Evolutionary conservation across 2,797 vertebrate genomes (phyloP), one percentile per base, ranked within the genome.

Genomic region (Bucorvus abyssinicus): DNA sequence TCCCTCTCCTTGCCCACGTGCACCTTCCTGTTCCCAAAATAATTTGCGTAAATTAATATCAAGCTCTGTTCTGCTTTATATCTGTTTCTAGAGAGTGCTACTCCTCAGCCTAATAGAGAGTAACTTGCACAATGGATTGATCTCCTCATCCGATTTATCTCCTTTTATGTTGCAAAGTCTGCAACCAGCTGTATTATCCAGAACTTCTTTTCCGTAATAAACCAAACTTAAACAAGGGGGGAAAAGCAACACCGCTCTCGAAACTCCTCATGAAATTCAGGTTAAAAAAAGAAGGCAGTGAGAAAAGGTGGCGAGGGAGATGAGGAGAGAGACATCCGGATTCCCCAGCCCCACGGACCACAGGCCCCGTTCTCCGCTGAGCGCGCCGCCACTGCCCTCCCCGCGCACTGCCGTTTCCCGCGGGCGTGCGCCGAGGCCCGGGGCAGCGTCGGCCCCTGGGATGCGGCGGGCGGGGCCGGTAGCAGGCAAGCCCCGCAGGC

Each of bases 241-340:
- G 22, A 18, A 27, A 32, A 61, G 32, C n/a, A 38, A 2, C 42
- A 18, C 10, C 34, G 7, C 34, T 38, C 21, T 30, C 17, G 8
- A 52, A 29, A 34, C 0, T 3, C 18, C n/a, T 70, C 45, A 12
- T 11, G 6, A 44, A 50, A n/a, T 1, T 24, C 30, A 10, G 17
- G 5, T n/a, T 22, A 18, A 40, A 5, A 9, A 9, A 42, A 38
- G 6, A 38, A 26, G 21, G 7, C 36, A 4, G 3, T 7, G 17
- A 50, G 22, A 18, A 34, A 12, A 4, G 24, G 27, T 0, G 3
- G 9, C 1, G 17, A 34, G 5, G 11, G 15, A 32, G 7, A 20
- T 2, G 15, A 36, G 5, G 10, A 29, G 26, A 12, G 21, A 34
- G 0, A 1, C n/a, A 1, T 1, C 7, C 6, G 4, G 1, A 12